phyloP scores from a whole-genome alignment of 2,113 vertebrate genomes.

The Muntiacus reevesi region DNA sequence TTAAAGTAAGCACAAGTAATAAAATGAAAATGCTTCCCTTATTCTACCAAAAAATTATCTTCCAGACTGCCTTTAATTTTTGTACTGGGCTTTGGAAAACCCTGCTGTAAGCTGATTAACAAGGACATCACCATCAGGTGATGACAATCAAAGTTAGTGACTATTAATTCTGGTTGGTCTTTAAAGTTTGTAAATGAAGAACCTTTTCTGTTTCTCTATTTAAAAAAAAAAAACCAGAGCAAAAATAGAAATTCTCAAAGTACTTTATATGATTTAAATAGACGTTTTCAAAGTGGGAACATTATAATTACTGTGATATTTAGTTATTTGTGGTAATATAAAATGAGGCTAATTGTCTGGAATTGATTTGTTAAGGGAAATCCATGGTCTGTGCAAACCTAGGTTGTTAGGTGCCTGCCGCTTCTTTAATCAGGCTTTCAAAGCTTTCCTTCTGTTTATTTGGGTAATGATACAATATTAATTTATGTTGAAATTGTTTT shows the following conservation, averaged over 20 bases:
- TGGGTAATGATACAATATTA: neutral
- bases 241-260: neutral
- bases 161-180: neutral
- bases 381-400: neutral
- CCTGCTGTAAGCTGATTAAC: neutral
- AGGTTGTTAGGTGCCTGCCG: neutral
- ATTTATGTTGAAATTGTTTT: slow-evolving; percentile 27
- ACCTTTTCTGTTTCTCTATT: neutral
- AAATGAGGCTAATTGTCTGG: neutral
- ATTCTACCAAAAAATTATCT: neutral
- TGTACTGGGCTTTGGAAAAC: neutral
- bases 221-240: neutral
- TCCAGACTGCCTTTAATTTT: neutral
- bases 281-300: neutral
- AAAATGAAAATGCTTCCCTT: neutral
- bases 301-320: neutral
- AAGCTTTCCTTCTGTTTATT: neutral
- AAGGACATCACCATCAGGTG: neutral
- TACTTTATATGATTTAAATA: slow-evolving; percentile 13
- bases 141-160: neutral
- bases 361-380: neutral
- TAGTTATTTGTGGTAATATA: neutral
- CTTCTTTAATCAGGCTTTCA: neutral
- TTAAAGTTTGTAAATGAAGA: neutral
- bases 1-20: neutral